Evolutionary conservation across 2,888 invertebrate species (phyloP).

Genomic region (Philereme vetulata): DNA sequence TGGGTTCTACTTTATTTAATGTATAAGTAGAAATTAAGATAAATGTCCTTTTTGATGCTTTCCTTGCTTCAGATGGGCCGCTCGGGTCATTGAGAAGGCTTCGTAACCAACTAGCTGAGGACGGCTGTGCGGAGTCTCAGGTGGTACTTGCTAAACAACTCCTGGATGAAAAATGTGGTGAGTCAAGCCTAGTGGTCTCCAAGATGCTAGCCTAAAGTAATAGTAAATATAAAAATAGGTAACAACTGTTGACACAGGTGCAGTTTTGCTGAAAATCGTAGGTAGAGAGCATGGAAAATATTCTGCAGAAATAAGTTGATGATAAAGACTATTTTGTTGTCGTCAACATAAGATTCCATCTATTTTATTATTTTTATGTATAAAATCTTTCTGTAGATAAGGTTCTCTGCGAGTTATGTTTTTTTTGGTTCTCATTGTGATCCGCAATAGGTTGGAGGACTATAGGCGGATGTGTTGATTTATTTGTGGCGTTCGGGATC

Average conservation of each 20-base stretch:
- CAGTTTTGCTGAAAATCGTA: not conserved
- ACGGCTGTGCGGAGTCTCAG: conserved; percentile 95
- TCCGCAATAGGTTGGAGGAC: too few relatives aligned
- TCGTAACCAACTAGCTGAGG: conserved; percentile 91
- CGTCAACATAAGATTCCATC: too few relatives aligned
- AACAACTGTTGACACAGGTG: conserved; percentile 9
- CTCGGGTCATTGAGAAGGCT: conserved; percentile 86
- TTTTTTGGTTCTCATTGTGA: too few relatives aligned
- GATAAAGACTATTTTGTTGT: too few relatives aligned
- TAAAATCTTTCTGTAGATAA: too few relatives aligned
- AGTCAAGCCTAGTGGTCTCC: conserved; percentile 34
- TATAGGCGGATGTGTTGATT: too few relatives aligned
- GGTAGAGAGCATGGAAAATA: too few relatives aligned
- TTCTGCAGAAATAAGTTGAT: too few relatives aligned
- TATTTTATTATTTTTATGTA: too few relatives aligned
- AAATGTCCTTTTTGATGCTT: conserved; percentile 54
- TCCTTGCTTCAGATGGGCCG: conserved; percentile 84
- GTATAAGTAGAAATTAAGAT: conserved; percentile 3
- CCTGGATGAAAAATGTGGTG: conserved; percentile 91
- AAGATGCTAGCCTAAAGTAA: too few relatives aligned
- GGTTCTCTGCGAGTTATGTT: too few relatives aligned
- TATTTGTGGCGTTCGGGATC: too few relatives aligned
- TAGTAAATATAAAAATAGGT: not conserved
- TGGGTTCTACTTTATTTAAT: not conserved
- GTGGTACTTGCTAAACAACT: conserved; percentile 93